phyloP scores from a whole-genome alignment of 2,888 invertebrate species.

The Drepana falcataria region DNA sequence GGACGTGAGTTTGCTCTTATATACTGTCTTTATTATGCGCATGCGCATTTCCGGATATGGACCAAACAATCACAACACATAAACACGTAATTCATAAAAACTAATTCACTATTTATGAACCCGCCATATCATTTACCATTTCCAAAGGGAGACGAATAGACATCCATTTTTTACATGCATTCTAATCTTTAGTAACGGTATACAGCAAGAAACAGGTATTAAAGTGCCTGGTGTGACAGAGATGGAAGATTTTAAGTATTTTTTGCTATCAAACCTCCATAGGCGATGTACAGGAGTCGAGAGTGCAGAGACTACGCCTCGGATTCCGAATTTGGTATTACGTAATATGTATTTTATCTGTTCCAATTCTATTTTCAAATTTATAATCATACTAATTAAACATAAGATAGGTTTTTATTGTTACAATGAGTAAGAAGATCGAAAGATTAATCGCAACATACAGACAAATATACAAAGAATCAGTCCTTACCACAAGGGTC shows the following conservation, averaged over 20 bases:
- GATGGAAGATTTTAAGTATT: conserved; percentile 25
- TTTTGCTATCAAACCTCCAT: conserved; percentile 36
- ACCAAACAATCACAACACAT: not conserved
- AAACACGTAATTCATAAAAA: conserved; percentile 11
- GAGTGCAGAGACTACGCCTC: conserved; percentile 14
- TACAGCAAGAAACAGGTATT: conserved; percentile 19
- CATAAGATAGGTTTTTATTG: no score
- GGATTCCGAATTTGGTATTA: not conserved
- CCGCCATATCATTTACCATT: conserved; percentile 31
- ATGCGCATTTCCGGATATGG: no score
- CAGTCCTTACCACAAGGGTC: no score
- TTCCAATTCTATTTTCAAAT: no score
- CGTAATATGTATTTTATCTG: no score
- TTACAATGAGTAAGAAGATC: no score
- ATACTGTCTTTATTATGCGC: no score
- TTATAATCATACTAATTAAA: no score
- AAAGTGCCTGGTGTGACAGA: conserved; percentile 17
- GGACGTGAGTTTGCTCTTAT: no score
- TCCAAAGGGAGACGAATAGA: conserved; percentile 44
- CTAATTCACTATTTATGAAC: conserved; percentile 28
- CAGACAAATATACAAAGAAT: no score
- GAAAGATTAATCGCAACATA: no score
- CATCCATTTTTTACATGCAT: conserved; percentile 54
- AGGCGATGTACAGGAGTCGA: conserved; percentile 19
- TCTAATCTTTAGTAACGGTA: conserved; percentile 55